A percentile compares a stretch with the other conserved stretches of the same genome.
phyloP scores from a whole-genome alignment of 92 coral and sea anemone species.

The Porites rus region DNA sequence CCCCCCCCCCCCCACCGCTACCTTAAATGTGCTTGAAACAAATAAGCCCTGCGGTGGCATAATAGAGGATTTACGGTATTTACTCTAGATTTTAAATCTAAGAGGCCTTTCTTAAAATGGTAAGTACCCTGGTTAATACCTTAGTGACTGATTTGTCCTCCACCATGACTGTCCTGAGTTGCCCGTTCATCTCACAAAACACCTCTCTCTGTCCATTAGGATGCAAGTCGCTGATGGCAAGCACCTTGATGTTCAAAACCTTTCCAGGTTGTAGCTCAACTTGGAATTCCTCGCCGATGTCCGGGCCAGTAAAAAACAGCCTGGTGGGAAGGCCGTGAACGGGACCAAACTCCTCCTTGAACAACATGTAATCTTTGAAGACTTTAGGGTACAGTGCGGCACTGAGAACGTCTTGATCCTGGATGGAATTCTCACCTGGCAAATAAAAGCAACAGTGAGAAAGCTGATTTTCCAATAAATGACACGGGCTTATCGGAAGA shows the following conservation, averaged over 20 bases:
- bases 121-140: slow-evolving; percentile 52
- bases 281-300: slow-evolving; percentile 96
- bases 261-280: slow-evolving; percentile 94
- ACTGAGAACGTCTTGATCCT: slow-evolving; percentile 94
- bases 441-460: not conserved
- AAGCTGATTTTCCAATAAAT: too few species aligned
- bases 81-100: too few species aligned
- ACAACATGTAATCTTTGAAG: slow-evolving; percentile 89
- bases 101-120: too few species aligned
- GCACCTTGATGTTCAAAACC: slow-evolving; percentile 83
- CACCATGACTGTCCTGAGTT: slow-evolving; percentile 91
- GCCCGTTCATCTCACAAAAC: slow-evolving; percentile 99
- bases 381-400: slow-evolving; percentile 97
- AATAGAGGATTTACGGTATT: too few species aligned
- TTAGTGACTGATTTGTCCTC: slow-evolving; percentile 89
- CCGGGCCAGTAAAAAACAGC: slow-evolving; percentile 96
- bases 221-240: slow-evolving; percentile 92
- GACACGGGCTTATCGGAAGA: too few species aligned
- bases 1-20: too few species aligned
- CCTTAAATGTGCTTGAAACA: too few species aligned
- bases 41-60: too few species aligned
- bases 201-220: slow-evolving; percentile 94
- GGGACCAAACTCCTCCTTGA: slow-evolving; percentile 95
- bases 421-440: slow-evolving; percentile 79
- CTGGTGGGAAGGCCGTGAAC: slow-evolving; percentile 93